phyloP scores from a whole-genome alignment of 2,113 vertebrate species.

The Onychostoma macrolepis region DNA sequence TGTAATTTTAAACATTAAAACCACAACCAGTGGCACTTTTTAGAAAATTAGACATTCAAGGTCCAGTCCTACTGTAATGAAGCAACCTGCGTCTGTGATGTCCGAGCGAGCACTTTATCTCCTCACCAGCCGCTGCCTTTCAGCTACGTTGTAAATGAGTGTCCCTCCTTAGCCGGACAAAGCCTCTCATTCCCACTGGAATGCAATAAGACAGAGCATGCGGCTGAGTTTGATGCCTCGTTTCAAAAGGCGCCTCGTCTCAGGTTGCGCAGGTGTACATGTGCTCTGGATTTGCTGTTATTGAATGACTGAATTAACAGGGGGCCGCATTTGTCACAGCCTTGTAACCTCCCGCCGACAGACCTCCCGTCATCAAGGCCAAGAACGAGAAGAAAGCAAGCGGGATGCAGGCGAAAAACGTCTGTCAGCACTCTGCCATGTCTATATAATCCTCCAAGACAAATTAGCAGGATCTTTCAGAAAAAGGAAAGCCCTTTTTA shows the following conservation, averaged over 20 bases:
- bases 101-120: constrained; percentile 25
- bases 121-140: constrained; percentile 17
- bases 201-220: constrained; percentile 42
- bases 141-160: constrained; percentile 43
- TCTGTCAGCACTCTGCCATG: constrained; percentile 41
- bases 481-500: constrained; percentile 43
- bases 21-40: constrained; percentile 25
- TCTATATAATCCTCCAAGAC: constrained; percentile 43
- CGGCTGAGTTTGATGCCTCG: constrained; percentile 27
- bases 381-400: constrained; percentile 9
- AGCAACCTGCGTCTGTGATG: constrained; percentile 49
- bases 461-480: constrained; percentile 36
- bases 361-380: constrained; percentile 23
- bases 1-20: constrained; percentile 20
- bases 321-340: constrained; percentile 12
- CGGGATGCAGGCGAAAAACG: constrained; percentile 24
- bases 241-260: constrained; percentile 7
- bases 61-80: constrained; percentile 29
- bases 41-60: constrained; percentile 40
- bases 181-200: constrained; percentile 38
- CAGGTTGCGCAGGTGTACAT: constrained; percentile 44
- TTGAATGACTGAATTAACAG: constrained; percentile 18
- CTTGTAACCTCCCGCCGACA: not conserved
- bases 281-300: constrained; percentile 41
- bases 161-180: constrained; percentile 42